Conservation (phyloP, 2,113 vertebrate species). For the Actinemys pallida region DNA sequence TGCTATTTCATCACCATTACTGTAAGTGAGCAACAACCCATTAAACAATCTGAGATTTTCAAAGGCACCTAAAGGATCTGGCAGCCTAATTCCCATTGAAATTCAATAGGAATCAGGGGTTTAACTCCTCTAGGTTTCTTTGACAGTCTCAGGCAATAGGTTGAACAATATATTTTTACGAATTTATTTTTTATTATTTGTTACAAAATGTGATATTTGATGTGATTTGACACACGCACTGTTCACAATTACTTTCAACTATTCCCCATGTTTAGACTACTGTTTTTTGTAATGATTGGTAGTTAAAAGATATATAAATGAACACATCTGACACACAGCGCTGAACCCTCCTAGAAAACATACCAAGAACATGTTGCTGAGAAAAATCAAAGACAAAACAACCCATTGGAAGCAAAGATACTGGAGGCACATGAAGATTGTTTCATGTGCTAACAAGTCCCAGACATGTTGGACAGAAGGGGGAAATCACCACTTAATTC, state of each 20-base stretch:
- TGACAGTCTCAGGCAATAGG: neutral
- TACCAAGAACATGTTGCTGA: neutral
- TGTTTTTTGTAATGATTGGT: neutral
- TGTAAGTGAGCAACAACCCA: neutral
- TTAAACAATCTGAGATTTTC: neutral
- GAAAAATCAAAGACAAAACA: neutral
- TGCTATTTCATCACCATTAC: neutral
- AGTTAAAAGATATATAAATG: neutral
- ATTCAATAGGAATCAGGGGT: neutral
- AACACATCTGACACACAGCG: neutral
- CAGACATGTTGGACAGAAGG: neutral
- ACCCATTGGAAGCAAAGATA: neutral
- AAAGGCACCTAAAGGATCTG: neutral
- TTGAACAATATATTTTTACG: neutral
- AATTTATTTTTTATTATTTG: neutral
- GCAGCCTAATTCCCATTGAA: neutral
- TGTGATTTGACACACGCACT: neutral
- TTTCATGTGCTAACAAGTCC: neutral
- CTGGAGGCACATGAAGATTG: neutral
- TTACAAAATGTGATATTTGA: neutral
- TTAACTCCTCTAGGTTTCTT: rapidly evolving
- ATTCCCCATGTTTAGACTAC: neutral
- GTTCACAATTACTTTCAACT: neutral
- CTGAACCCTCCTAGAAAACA: neutral
- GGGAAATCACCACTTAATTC: neutral